These are phyloP conservation scores for Scomber japonicus DNA, from an alignment of 2,113 vertebrate genomes.

Conservation along the genomic window DNA sequence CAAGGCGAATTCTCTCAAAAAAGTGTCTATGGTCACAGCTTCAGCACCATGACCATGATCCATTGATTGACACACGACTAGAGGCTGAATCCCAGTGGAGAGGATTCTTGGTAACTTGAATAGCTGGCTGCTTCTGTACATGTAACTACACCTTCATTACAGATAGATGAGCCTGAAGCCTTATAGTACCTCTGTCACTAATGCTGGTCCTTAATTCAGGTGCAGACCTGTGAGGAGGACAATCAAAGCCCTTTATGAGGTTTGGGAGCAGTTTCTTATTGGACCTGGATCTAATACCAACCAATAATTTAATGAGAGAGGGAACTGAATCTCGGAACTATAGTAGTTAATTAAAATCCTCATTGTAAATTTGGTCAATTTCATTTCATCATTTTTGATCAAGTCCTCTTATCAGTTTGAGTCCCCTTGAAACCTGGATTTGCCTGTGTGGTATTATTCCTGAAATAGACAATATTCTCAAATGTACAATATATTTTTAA, in stretches of 20 bases:
- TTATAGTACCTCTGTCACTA: slow-evolving; percentile 42
- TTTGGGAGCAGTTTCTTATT: slow-evolving; percentile 56
- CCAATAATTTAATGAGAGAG: slow-evolving; percentile 59
- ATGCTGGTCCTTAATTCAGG: slow-evolving; percentile 25
- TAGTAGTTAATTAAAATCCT: slow-evolving; percentile 77
- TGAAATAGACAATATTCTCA: slow-evolving; percentile 75
- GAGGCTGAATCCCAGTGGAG: slow-evolving; percentile 49
- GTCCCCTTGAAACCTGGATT: slow-evolving; percentile 68
- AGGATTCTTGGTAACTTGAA: slow-evolving; percentile 24
- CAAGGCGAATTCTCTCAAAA: slow-evolving; percentile 53
- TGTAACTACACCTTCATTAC: slow-evolving; percentile 57
- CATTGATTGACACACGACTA: slow-evolving; percentile 70
- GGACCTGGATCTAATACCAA: slow-evolving; percentile 50
- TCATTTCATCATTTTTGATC: slow-evolving; percentile 74
- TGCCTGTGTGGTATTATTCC: slow-evolving; percentile 67
- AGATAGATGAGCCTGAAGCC: slow-evolving; percentile 14
- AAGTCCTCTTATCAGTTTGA: slow-evolving; percentile 62
- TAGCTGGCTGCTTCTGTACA: slow-evolving; percentile 22
- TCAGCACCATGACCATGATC: slow-evolving; percentile 45
- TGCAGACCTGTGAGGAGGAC: slow-evolving; percentile 29
- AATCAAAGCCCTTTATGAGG: slow-evolving; percentile 46
- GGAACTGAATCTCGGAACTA: slow-evolving; percentile 55
- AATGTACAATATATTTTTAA: slow-evolving; percentile 68
- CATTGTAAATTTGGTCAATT: slow-evolving; percentile 68
- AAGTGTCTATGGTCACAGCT: slow-evolving; percentile 64